phyloP scores from a whole-genome alignment of 2,797 vertebrate genomes.

The Rhabdomys pumilio region DNA sequence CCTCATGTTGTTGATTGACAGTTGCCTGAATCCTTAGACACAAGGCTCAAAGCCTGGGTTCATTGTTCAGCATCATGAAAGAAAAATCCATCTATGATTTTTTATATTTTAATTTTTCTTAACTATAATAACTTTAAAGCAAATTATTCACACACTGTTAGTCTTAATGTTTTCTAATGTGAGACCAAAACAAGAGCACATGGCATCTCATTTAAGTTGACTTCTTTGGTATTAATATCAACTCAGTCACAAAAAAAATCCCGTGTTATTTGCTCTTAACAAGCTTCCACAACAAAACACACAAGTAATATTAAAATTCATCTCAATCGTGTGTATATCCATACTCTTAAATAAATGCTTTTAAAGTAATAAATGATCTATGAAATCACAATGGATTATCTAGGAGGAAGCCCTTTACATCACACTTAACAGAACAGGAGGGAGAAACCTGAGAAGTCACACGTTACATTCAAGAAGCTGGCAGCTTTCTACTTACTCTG shows the following conservation, averaged over 20 bases:
- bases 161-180: neutral
- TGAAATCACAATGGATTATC: conserved; percentile 7
- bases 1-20: neutral
- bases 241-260: neutral
- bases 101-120: conserved; percentile 8
- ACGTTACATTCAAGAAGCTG: neutral
- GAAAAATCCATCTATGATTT: neutral
- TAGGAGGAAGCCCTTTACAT: neutral
- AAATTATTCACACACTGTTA: neutral
- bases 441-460: neutral
- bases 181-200: conserved; percentile 40
- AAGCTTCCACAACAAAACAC: conserved; percentile 4
- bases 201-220: neutral
- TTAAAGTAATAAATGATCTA: conserved; percentile 49
- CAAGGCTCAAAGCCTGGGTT: neutral
- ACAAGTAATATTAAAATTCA: conserved; percentile 36
- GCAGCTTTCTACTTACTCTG: conserved; percentile 13
- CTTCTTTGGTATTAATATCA: conserved; percentile 14
- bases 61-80: neutral
- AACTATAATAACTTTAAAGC: conserved; percentile 22
- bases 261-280: neutral
- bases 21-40: neutral
- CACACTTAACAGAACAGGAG: neutral
- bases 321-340: neutral
- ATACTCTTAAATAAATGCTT: conserved; percentile 28